A percentile compares a stretch with the other conserved stretches of the same genome.
Conservation (phyloP, 1,140 invertebrate species). For the Scaptomyza hsui region DNA sequence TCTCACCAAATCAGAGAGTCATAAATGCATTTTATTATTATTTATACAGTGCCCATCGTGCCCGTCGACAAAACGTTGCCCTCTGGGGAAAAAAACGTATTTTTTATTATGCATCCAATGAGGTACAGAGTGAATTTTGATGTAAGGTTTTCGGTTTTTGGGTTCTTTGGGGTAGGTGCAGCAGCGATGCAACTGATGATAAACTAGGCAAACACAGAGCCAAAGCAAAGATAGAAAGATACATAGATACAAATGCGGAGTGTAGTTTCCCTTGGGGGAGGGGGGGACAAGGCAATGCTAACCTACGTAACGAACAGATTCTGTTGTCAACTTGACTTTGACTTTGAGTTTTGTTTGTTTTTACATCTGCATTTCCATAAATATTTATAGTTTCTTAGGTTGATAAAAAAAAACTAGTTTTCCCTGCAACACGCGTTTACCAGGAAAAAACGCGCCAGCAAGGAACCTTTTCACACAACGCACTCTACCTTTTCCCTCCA, state of each 20-base stretch:
- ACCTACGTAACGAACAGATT: conserved; percentile 50
- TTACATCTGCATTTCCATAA: conserved; percentile 59
- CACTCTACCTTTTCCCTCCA: neutral
- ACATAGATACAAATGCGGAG: conserved; percentile 35
- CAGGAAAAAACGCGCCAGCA: conserved; percentile 55
- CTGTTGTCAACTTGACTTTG: conserved; percentile 49
- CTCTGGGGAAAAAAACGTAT: conserved; percentile 27
- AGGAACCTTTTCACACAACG: conserved; percentile 60
- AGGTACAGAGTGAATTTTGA: conserved; percentile 11
- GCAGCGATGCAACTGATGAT: conserved; percentile 50
- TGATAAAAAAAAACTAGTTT: conserved; percentile 79
- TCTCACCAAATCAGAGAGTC: conserved; percentile 72
- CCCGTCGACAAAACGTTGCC: conserved; percentile 12
- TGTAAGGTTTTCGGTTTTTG: conserved; percentile 13
- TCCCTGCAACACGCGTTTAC: conserved; percentile 66
- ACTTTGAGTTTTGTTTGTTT: conserved; percentile 44
- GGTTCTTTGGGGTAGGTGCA: conserved; percentile 65
- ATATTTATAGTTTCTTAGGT: conserved; percentile 63
- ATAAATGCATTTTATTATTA: conserved; percentile 77
- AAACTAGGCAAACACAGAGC: conserved; percentile 40
- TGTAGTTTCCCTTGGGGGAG: conserved; percentile 5
- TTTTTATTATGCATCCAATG: conserved; percentile 59
- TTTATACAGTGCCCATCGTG: conserved; percentile 43
- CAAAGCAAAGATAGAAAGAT: conserved; percentile 23
- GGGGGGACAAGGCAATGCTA: conserved; percentile 34